Conservation (phyloP, 1,140 invertebrate genomes). For the Planococcus citri region DNA sequence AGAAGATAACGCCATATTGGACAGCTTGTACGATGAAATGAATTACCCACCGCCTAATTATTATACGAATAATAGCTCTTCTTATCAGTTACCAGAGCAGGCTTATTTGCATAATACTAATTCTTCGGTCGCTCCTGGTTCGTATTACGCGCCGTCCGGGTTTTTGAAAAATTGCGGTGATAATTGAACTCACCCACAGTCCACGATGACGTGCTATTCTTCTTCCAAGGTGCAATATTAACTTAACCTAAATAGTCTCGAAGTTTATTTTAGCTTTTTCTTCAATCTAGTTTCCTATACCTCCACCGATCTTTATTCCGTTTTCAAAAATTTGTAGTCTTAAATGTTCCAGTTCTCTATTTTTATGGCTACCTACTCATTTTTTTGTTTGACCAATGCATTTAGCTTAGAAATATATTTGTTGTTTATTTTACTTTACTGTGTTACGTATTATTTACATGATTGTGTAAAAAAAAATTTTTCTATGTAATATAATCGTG, state of each 20-base stretch:
- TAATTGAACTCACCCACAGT: too few species aligned
- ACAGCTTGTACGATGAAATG: background rate
- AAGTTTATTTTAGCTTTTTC: too few species aligned
- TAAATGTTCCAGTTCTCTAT: too few species aligned
- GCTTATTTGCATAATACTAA: background rate
- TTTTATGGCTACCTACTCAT: too few species aligned
- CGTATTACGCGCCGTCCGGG: background rate
- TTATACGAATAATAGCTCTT: background rate
- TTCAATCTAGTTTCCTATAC: too few species aligned
- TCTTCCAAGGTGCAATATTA: background rate
- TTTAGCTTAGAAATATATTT: background rate
- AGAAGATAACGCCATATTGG: background rate
- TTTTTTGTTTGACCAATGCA: too few species aligned
- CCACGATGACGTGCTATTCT: too few species aligned
- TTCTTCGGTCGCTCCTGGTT: background rate
- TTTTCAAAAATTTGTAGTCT: too few species aligned
- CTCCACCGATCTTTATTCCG: too few species aligned
- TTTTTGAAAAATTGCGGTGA: conserved; percentile 7
- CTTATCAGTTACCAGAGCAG: conserved; percentile 4
- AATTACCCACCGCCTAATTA: background rate
- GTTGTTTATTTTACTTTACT: background rate
- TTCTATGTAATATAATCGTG: too few species aligned
- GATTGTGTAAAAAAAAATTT: too few species aligned
- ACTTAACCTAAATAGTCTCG: too few species aligned
- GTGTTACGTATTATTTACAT: background rate